Conservation (phyloP, 2,113 vertebrate genomes). For the Rhizomys pruinosus region DNA sequence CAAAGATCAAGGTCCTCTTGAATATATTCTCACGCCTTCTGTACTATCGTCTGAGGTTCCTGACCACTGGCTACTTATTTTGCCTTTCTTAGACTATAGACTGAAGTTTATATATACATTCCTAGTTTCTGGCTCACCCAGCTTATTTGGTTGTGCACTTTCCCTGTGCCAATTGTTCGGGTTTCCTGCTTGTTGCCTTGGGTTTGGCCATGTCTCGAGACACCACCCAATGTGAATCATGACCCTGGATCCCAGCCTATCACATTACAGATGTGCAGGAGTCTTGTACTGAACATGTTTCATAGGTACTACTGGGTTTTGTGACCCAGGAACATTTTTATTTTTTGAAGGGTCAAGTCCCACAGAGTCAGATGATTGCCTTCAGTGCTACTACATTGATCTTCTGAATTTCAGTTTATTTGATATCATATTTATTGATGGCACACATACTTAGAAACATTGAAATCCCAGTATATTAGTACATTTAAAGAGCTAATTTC, state of each 20-base stretch:
- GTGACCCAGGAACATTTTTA: not conserved
- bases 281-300: not conserved
- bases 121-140: not conserved
- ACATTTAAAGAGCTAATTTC: slow-evolving; percentile 12
- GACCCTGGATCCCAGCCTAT: not conserved
- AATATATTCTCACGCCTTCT: not conserved
- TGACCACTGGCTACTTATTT: not conserved
- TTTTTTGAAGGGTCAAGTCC: slow-evolving; percentile 9
- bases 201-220: not conserved
- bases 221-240: not conserved
- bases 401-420: not conserved
- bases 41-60: not conserved
- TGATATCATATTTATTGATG: not conserved
- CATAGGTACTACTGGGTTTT: not conserved
- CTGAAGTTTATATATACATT: not conserved
- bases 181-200: not conserved
- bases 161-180: not conserved
- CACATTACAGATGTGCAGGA: not conserved
- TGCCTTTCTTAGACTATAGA: not conserved
- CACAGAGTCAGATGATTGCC: not conserved
- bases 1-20: not conserved
- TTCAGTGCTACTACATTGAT: not conserved
- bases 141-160: not conserved
- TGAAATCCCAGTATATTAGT: slow-evolving; percentile 3
- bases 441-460: not conserved